Percentiles rank a stretch among this genome's conserved stretches.
These are phyloP conservation scores for Perodicticus potto DNA, from an alignment of 2,797 vertebrate species.

Conservation along the genomic window DNA sequence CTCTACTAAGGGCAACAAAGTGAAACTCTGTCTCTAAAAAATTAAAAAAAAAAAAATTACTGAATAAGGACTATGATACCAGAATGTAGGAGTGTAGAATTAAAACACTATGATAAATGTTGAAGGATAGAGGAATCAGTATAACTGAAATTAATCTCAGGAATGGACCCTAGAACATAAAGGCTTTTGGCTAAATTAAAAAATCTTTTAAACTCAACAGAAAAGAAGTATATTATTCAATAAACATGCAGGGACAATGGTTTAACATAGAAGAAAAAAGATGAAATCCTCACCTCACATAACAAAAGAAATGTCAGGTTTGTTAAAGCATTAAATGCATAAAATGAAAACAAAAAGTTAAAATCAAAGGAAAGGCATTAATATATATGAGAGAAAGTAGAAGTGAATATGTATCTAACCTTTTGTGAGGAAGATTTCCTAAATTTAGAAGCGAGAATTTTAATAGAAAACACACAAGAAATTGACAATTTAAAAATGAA, in stretches of 20 bases:
- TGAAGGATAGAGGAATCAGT: slow-evolving; percentile 15
- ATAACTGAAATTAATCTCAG: slow-evolving; percentile 46
- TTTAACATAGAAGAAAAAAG: slow-evolving; percentile 17
- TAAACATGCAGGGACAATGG: neutral
- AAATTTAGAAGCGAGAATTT: slow-evolving; percentile 44
- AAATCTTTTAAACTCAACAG: slow-evolving; percentile 44
- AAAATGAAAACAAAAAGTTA: slow-evolving; percentile 45
- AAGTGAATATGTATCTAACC: slow-evolving; percentile 8
- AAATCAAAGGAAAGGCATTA: neutral
- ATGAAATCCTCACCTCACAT: slow-evolving; percentile 23
- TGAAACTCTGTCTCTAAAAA: no score
- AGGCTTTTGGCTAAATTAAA: slow-evolving; percentile 17
- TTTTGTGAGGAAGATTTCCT: slow-evolving; percentile 48
- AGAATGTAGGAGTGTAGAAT: slow-evolving; percentile 12
- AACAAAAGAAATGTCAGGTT: slow-evolving; percentile 34
- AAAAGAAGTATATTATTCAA: slow-evolving; percentile 47
- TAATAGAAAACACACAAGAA: slow-evolving; percentile 58
- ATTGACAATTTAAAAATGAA: slow-evolving; percentile 43
- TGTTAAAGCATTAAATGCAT: slow-evolving; percentile 43
- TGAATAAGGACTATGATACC: neutral
- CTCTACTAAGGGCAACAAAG: no score
- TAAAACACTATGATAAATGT: slow-evolving; percentile 3
- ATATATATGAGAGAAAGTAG: slow-evolving; percentile 31
- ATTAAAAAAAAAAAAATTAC: neutral
- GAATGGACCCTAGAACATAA: slow-evolving; percentile 15